Evolutionary conservation across 2,888 invertebrate genomes (phyloP).

Genomic region (Leuctra nigra): DNA sequence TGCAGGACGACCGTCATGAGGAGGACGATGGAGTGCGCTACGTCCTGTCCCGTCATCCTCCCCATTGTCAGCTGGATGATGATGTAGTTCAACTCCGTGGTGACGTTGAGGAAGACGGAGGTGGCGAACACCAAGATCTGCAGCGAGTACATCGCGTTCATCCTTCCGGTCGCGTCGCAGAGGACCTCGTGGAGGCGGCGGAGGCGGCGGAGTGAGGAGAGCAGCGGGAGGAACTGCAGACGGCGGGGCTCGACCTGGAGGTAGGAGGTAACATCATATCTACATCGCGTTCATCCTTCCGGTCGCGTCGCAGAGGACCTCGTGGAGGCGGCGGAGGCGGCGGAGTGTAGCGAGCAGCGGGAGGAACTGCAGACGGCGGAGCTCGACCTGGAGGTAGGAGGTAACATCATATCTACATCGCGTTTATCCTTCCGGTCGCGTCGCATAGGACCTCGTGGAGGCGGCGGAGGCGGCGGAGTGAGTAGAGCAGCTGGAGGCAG

Average conservation of each 20-base stretch:
- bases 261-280: background rate
- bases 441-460: background rate
- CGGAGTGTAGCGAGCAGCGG: no score
- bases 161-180: background rate
- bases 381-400: background rate
- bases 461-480: background rate
- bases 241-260: background rate
- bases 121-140: background rate
- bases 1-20: background rate
- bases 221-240: background rate
- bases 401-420: no score
- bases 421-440: background rate
- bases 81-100: conserved; percentile 1
- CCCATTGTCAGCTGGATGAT: background rate
- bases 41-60: background rate
- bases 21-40: background rate
- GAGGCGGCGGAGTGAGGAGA: background rate
- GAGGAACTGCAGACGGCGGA: no score
- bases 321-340: background rate
- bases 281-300: background rate
- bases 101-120: background rate
- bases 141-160: background rate
- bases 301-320: background rate
- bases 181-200: background rate
- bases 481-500: no score